Base-by-base conservation (phyloP, 92 coral and sea anemone genomes). In the Actinernus sp. region DNA sequence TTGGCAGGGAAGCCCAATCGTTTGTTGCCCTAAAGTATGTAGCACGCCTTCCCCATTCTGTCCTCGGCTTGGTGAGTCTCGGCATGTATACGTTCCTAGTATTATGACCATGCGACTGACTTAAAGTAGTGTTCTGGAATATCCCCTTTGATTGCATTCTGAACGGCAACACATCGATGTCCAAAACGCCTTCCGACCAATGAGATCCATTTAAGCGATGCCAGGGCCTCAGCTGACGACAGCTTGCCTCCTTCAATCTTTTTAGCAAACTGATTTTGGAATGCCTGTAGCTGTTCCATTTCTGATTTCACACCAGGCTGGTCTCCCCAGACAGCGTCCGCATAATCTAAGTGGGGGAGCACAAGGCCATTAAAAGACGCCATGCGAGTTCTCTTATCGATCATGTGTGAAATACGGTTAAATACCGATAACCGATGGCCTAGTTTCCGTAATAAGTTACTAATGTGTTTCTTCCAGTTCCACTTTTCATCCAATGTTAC, bases 81-180 rank as follows among this genome's bases (percentile, higher is more conserved):
- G n/a, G n/a, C n/a, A n/a, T n/a, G n/a, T n/a, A n/a, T n/a, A n/a
- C n/a, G n/a, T n/a, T n/a, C n/a, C 77, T 67, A n/a, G 65, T 19
- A 33, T 77, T 60, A 25, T 59, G 59, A 28, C 66, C 62, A 60
- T 55, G 76, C 3, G n/a, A 61, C 32, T 40, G 33, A 44, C 38
- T 59, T 25, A 54, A 32, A 26, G 60, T 51, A 73, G 37, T 73
- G 82, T 58, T 82, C 71, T 17, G 65, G 77, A 51, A 73, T 74
- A 46, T 72, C 66, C 63, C 88, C 71, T 62, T 82, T 82, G 55
- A 82, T 82, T 58, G 88, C 88, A 65, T 51, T 61, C 69, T 58
- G 84, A 51, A 66, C 84, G 25, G 47, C 21, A 22, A 31, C 55
- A 48, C 47, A 52, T 37, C 77, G 63, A 58, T 58, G 77, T 32